Evolutionary conservation across 2,113 vertebrate genomes (phyloP).

Genomic region (Natator depressus): DNA sequence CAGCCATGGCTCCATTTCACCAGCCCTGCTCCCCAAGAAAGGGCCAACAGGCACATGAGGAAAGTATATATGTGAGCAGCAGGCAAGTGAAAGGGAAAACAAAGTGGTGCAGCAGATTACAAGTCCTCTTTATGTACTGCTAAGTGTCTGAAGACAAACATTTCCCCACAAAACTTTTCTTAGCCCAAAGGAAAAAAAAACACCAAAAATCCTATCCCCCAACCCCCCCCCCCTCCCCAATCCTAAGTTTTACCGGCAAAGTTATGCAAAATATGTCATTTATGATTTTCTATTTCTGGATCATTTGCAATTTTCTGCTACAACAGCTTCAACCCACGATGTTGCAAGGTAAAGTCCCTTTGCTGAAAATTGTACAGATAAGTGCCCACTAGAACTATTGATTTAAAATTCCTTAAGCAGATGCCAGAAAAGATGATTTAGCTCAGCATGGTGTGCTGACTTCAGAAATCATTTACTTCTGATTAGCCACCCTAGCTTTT

Average conservation of each 20-base stretch:
- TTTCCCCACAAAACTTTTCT: background rate
- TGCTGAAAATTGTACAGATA: slow-evolving; percentile 53
- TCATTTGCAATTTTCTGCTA: slow-evolving; percentile 69
- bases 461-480: slow-evolving; percentile 53
- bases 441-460: slow-evolving; percentile 27
- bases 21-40: background rate
- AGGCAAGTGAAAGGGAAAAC: background rate
- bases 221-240: no score
- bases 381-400: slow-evolving; percentile 42
- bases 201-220: background rate
- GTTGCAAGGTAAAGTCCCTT: slow-evolving; percentile 55
- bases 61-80: background rate
- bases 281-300: slow-evolving; percentile 55
- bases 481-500: background rate
- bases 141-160: background rate
- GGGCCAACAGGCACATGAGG: background rate
- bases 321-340: slow-evolving; percentile 29
- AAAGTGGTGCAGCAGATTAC: background rate
- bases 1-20: background rate
- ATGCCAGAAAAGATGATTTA: slow-evolving; percentile 55
- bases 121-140: background rate
- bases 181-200: background rate
- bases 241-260: background rate
- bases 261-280: slow-evolving; percentile 24
- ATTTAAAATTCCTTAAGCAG: slow-evolving; percentile 61